phyloP scores from a whole-genome alignment of 2,797 vertebrate species.

The Mormyrus proboscirostris region DNA sequence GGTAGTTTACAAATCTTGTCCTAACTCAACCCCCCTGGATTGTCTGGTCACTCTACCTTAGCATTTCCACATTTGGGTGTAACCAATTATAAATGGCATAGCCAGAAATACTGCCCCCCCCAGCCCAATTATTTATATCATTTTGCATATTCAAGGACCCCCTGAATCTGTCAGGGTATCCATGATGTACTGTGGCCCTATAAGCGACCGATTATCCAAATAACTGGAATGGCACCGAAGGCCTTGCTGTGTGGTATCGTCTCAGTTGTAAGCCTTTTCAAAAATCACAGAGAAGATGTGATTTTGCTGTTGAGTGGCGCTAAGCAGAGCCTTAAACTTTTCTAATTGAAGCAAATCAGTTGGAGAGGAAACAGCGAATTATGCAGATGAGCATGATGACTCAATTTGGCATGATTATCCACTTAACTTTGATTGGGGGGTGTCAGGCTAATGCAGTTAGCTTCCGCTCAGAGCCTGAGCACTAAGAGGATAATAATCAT shows the following conservation, averaged over 20 bases:
- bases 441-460: slow-evolving; percentile 16
- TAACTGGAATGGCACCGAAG: neutral
- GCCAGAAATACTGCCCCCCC: neutral
- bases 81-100: neutral
- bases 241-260: neutral
- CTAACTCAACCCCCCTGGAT: neutral
- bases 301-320: neutral
- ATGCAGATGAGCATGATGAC: slow-evolving; percentile 16
- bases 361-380: slow-evolving; percentile 13
- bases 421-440: slow-evolving; percentile 21
- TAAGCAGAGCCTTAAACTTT: slow-evolving; percentile 16
- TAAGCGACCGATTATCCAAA: neutral
- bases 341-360: slow-evolving; percentile 18
- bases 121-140: neutral
- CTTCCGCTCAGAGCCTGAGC: neutral
- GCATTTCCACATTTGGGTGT: neutral
- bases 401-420: slow-evolving; percentile 23
- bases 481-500: neutral
- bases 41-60: neutral
- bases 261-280: neutral
- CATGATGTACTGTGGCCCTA: neutral
- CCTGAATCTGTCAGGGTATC: neutral
- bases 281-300: neutral
- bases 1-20: neutral
- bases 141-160: neutral